A percentile compares a stretch with the other conserved stretches of the same genome.
These are phyloP conservation scores for Hydrochoerus hydrochaeris DNA, from an alignment of 2,113 vertebrate genomes.

Conservation along the genomic window DNA sequence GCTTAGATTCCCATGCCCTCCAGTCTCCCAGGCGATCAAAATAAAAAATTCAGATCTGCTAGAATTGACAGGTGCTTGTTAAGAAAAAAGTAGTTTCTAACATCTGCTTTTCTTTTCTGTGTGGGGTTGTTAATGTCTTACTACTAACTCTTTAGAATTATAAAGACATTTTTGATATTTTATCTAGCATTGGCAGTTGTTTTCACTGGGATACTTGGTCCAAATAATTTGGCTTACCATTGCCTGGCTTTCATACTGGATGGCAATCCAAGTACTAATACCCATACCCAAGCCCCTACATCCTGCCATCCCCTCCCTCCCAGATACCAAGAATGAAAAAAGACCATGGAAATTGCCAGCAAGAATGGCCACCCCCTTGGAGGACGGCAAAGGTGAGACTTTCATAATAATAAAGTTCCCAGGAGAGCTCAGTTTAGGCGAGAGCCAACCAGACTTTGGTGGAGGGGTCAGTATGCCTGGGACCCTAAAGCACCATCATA, in stretches of 20 bases:
- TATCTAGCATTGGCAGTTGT: slow-evolving; percentile 10
- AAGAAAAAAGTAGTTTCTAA: not conserved
- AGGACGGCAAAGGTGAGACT: not conserved
- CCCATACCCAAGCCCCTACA: not conserved
- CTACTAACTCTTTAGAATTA: not conserved
- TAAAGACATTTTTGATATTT: slow-evolving; percentile 32
- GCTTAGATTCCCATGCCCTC: not conserved
- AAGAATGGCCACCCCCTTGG: not conserved
- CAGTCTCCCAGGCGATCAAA: not conserved
- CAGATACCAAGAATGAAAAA: not conserved
- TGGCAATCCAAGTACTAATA: not conserved
- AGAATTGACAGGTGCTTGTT: not conserved
- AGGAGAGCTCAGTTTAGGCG: not conserved
- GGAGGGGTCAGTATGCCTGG: not conserved
- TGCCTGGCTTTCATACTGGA: not conserved
- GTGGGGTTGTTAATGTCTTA: not conserved
- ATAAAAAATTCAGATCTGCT: slow-evolving; percentile 45
- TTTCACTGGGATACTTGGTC: slow-evolving; percentile 2
- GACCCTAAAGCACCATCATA: not conserved
- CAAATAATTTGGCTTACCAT: slow-evolving; percentile 44
- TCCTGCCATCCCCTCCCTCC: not conserved
- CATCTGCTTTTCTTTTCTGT: not conserved
- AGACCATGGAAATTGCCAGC: not conserved
- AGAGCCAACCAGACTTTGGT: not conserved
- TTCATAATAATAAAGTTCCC: not conserved